Base-by-base conservation (phyloP, 2,888 invertebrate species). In the Chrysotoxum bicinctum region DNA sequence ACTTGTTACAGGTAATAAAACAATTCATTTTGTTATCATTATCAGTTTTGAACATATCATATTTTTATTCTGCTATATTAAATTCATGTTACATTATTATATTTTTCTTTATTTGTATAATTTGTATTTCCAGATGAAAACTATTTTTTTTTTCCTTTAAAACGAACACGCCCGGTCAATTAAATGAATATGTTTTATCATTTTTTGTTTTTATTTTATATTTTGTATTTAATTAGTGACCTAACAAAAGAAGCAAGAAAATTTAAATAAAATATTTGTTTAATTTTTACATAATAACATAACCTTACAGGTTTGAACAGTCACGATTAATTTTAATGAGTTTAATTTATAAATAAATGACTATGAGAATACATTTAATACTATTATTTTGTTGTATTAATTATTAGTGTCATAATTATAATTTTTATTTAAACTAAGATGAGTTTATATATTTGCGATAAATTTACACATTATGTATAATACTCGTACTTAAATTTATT, bases 41-140 rank as follows among this genome's bases (percentile, higher is more conserved):
- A 70, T 69, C 45, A 70, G 72, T 73, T n/a, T 72, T 52, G 48
- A 82, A 82, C 77, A 76, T 73, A 66, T 66, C 60, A 72, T 72
- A 73, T 50, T 78, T 58, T 50, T 80, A 80, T 80, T 80, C 3
- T 60, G 70, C 78, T 60, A 54, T 78, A 73, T 73, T 82, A 62
- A 77, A 72, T 72, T 77, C 64, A 35, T 73, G 58, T 76, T 73
- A 82, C 82, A 82, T 68, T 68, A 40, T 56, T 81, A 19, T 45
- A n/a, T 75, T 74, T 50, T 50, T 69, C 62, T 54, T 52, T 7
- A n/a, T n/a, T 60, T 66, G 40, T 26, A 50, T 43, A 45, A 60
- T 40, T 50, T 14, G 21, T 52, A 52, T 52, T 56, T 62, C 23
- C 66, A 66, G 66, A 66, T 66, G 48, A 50, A 21, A 50, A 66